Conservation (phyloP, 2,888 invertebrate species). For the Carterocephalus palaemon region DNA sequence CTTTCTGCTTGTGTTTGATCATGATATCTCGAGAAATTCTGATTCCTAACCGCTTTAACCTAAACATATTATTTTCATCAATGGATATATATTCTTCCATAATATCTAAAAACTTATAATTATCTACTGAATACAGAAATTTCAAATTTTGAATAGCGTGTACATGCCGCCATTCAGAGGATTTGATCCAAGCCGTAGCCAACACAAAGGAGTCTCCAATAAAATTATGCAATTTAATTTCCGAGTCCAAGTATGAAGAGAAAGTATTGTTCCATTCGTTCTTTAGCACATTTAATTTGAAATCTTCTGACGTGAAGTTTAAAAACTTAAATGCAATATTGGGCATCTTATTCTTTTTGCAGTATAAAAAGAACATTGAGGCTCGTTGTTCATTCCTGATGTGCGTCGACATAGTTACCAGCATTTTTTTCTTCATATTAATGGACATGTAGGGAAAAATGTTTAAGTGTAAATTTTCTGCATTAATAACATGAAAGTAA, state of each 20-base stretch:
- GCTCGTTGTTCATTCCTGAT: constrained; percentile 41
- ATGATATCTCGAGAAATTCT: constrained; percentile 43
- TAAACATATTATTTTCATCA: background rate
- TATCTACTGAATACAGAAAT: constrained; percentile 40
- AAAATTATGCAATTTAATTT: constrained; percentile 34
- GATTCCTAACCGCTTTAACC: constrained; percentile 35
- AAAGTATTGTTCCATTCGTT: constrained; percentile 2
- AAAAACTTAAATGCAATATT: constrained; percentile 49
- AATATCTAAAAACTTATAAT: constrained; percentile 45
- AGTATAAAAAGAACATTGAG: constrained; percentile 46
- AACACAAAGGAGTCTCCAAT: constrained; percentile 45
- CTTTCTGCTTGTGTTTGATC: constrained; percentile 46
- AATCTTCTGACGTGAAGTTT: constrained; percentile 42
- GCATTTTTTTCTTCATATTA: constrained; percentile 52
- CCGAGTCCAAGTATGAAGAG: constrained; percentile 9
- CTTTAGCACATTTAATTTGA: constrained; percentile 43
- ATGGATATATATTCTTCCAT: constrained; percentile 36
- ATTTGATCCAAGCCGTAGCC: constrained; percentile 34
- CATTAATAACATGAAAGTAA: constrained; percentile 43
- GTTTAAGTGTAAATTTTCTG: constrained; percentile 44
- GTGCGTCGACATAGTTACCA: constrained; percentile 40
- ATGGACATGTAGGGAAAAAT: constrained; percentile 55
- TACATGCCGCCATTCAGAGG: background rate
- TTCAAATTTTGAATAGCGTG: constrained; percentile 29
- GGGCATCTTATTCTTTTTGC: constrained; percentile 35